A percentile compares a stretch with the other conserved stretches of the same genome.
Conservation (phyloP, 2,113 vertebrate genomes). For the Platysteira castanea region DNA sequence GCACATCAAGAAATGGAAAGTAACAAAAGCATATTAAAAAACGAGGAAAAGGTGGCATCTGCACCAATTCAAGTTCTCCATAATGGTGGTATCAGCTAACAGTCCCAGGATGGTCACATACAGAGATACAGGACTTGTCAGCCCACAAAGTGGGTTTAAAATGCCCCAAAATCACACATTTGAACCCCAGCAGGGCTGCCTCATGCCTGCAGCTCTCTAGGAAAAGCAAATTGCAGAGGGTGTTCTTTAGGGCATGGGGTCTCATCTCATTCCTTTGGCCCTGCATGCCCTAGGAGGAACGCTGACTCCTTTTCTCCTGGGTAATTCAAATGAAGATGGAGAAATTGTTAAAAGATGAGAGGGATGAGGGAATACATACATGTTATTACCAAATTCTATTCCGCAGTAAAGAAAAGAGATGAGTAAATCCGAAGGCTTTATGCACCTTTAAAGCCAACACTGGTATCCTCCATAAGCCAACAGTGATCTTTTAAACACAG, state of each 20-base stretch:
- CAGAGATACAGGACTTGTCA: neutral
- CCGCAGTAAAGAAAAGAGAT: neutral
- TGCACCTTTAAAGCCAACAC: neutral
- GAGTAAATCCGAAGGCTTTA: constrained; percentile 33
- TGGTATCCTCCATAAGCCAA: constrained; percentile 24
- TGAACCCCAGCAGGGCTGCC: neutral
- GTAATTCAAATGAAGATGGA: neutral
- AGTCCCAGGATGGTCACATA: neutral
- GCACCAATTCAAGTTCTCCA: neutral
- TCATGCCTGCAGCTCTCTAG: neutral
- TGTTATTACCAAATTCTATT: neutral
- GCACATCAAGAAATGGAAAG: neutral
- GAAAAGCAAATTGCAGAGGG: neutral
- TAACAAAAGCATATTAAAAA: neutral
- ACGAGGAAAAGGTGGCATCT: neutral
- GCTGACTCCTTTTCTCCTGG: neutral
- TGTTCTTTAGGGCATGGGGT: neutral
- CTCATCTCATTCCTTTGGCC: neutral
- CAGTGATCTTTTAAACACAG: constrained; percentile 27
- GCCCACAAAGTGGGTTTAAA: neutral
- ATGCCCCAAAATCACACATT: neutral
- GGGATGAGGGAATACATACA: neutral
- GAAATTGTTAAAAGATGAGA: neutral
- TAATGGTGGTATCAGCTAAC: neutral
- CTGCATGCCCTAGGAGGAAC: neutral